Conservation (phyloP, 2,113 vertebrate genomes). For the Trinectes maculatus region DNA sequence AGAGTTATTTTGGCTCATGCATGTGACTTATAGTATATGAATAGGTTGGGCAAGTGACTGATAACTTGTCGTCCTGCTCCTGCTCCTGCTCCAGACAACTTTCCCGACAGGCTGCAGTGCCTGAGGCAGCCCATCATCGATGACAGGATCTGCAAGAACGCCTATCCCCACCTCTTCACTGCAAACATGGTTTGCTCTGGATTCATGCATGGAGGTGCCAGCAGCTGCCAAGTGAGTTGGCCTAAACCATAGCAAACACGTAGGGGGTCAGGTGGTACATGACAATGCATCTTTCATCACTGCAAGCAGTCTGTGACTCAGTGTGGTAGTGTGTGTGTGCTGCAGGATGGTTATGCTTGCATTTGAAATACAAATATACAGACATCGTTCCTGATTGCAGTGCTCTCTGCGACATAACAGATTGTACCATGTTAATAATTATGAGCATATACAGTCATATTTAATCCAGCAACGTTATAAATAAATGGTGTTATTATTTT, state of each 20-base stretch:
- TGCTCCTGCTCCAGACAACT: conserved; percentile 56
- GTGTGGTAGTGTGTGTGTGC: background rate
- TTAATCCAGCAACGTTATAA: background rate
- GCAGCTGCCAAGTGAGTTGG: conserved; percentile 71
- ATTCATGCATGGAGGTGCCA: conserved; percentile 83
- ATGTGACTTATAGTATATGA: too few species aligned
- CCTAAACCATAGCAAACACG: conserved; percentile 8
- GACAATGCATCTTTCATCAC: conserved; percentile 9
- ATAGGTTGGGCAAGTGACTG: background rate
- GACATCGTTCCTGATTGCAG: background rate
- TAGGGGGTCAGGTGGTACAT: conserved; percentile 7
- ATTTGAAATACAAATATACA: too few species aligned
- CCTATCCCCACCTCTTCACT: conserved; percentile 84
- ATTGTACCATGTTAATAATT: background rate
- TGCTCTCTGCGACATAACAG: background rate
- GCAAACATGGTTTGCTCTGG: conserved; percentile 86
- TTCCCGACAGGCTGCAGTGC: conserved; percentile 84
- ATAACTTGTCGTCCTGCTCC: background rate
- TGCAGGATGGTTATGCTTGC: too few species aligned
- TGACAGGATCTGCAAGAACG: conserved; percentile 58
- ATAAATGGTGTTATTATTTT: background rate
- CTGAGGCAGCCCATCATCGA: conserved; percentile 84
- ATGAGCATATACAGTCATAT: background rate
- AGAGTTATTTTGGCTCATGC: background rate
- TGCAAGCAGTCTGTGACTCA: background rate